Conservation (phyloP, 37 sponge, comb jelly and placozoan species). For the Halisarca cf. caerulea region DNA sequence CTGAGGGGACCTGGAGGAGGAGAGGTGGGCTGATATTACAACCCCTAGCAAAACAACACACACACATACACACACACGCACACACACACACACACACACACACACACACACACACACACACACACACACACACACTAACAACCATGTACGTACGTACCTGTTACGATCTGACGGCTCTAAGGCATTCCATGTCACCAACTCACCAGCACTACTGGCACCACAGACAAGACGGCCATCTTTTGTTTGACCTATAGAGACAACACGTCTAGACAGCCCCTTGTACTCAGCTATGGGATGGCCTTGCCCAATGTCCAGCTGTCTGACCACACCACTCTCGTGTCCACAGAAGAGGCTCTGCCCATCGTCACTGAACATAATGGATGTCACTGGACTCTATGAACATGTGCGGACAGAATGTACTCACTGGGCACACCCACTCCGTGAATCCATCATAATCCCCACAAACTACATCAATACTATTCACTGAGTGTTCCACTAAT, state of each 20-base stretch:
- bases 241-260: not conserved
- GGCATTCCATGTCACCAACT: not conserved
- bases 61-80: no score
- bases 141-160: no score
- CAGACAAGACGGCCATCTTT: not conserved
- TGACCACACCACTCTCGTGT: not conserved
- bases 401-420: not conserved
- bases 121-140: no score
- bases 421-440: not conserved
- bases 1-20: no score
- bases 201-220: not conserved
- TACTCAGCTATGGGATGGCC: not conserved
- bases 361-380: not conserved
- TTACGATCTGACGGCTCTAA: no score
- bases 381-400: not conserved
- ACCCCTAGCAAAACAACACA: no score
- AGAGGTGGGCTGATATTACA: no score
- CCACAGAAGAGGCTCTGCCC: not conserved
- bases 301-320: slow-evolving; percentile 1
- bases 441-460: no score
- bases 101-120: no score
- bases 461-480: no score
- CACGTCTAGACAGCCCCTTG: not conserved
- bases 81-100: no score
- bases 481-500: no score